These are phyloP conservation scores for Drosophila subpulchrella DNA, from an alignment of 1,140 invertebrate species.

Conservation along the genomic window DNA sequence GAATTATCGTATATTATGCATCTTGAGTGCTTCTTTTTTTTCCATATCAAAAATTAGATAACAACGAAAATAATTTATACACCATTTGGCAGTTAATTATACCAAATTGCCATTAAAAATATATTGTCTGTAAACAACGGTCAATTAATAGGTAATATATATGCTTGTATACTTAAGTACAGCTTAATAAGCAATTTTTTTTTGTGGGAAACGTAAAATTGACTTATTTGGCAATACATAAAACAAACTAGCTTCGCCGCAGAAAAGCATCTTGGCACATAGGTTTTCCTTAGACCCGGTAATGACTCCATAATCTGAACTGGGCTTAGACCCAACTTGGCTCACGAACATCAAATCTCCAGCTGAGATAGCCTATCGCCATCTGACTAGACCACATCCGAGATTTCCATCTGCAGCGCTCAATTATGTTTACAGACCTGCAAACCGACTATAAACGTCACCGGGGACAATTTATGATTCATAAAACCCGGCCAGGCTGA, in stretches of 20 bases:
- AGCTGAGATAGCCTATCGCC: slow-evolving; percentile 34
- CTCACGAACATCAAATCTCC: slow-evolving; percentile 20
- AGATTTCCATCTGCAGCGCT: slow-evolving; percentile 38
- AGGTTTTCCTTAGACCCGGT: not conserved
- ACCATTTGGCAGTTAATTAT: not conserved
- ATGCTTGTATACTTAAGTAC: not conserved
- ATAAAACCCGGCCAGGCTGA: slow-evolving; percentile 13
- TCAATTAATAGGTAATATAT: not conserved
- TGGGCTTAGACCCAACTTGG: slow-evolving; percentile 3
- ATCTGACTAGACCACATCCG: slow-evolving; percentile 10
- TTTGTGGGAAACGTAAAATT: not conserved
- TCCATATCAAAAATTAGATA: not conserved
- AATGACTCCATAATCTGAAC: not conserved
- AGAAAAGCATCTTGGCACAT: not conserved
- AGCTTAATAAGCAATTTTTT: slow-evolving; percentile 1
- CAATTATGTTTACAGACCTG: slow-evolving; percentile 36
- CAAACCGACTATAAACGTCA: slow-evolving; percentile 28
- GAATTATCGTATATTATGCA: too few relatives aligned
- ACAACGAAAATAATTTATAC: not conserved
- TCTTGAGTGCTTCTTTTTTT: not conserved
- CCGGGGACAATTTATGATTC: slow-evolving; percentile 32
- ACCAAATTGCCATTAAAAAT: not conserved
- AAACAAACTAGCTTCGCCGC: not conserved
- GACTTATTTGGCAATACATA: not conserved
- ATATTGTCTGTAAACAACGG: not conserved